A percentile compares a stretch with the other conserved stretches of the same genome.
These are phyloP conservation scores for Lepidocyrtinus sp. DNA, from an alignment of 2,888 invertebrate species.

Conservation along the genomic window DNA sequence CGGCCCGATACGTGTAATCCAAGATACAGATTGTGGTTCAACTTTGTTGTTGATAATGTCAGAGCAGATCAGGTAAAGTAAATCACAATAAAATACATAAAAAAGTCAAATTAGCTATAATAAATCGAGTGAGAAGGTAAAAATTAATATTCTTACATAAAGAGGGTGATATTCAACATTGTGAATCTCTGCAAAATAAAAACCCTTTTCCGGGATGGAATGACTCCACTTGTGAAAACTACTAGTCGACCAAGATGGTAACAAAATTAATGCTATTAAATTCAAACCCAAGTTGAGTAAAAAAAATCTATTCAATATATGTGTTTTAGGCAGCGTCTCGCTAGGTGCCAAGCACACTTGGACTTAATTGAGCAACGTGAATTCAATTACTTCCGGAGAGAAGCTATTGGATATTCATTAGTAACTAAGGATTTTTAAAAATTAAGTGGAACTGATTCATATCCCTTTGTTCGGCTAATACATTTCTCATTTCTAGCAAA, in stretches of 20 bases:
- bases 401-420: slow-evolving; percentile 78
- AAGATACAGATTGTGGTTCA: slow-evolving; percentile 94
- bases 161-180: slow-evolving; percentile 95
- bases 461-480: too few relatives aligned
- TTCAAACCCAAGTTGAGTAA: too few relatives aligned
- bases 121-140: too few relatives aligned
- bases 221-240: slow-evolving; percentile 95
- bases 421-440: slow-evolving; percentile 73
- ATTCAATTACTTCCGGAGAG: slow-evolving; percentile 78
- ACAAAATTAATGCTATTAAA: too few relatives aligned
- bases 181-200: slow-evolving; percentile 95
- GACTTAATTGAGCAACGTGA: slow-evolving; percentile 79
- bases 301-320: too few relatives aligned
- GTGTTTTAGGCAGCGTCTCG: slow-evolving; percentile 83
- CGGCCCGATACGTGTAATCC: slow-evolving; percentile 98
- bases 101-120: too few relatives aligned
- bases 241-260: slow-evolving; percentile 93
- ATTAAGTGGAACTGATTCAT: too few relatives aligned
- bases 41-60: slow-evolving; percentile 97
- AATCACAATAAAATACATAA: too few relatives aligned
- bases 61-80: slow-evolving; percentile 86
- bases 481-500: slow-evolving; percentile 87
- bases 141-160: too few relatives aligned
- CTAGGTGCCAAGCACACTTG: slow-evolving; percentile 88
- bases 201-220: slow-evolving; percentile 89